Evolutionary conservation across 2,113 vertebrate genomes (phyloP).

Genomic region (Equus przewalskii): DNA sequence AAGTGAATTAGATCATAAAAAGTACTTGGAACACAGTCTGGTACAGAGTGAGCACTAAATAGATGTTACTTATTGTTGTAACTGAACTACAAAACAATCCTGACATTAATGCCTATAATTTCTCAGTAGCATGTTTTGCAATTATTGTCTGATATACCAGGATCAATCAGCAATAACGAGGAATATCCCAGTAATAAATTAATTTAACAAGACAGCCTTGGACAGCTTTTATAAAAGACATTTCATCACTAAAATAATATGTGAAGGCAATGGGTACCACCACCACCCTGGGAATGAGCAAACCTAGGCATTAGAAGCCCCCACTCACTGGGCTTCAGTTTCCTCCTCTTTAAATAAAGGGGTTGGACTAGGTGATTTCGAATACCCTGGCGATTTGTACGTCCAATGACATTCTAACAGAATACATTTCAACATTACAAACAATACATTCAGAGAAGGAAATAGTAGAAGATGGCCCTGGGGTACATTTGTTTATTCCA

Average conservation of each 20-base stretch:
- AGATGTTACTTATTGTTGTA: neutral
- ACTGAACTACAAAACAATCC: neutral
- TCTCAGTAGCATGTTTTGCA: neutral
- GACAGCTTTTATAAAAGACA: conserved; percentile 1
- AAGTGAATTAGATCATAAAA: neutral
- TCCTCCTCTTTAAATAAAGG: neutral
- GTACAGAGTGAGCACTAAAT: neutral
- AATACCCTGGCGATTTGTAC: neutral
- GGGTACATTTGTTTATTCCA: conserved; percentile 72
- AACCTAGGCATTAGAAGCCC: neutral
- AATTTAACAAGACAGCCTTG: neutral
- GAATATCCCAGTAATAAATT: neutral
- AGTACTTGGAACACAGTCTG: neutral
- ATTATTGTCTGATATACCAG: neutral
- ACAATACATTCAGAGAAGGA: conserved; percentile 73
- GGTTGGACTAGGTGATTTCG: neutral
- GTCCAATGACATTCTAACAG: neutral
- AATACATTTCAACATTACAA: conserved; percentile 71
- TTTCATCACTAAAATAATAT: neutral
- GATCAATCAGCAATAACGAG: neutral
- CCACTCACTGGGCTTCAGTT: neutral
- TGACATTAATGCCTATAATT: neutral
- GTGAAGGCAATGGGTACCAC: neutral
- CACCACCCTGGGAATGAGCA: neutral
- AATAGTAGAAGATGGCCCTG: conserved; percentile 72